Percentiles rank a stretch among this genome's conserved stretches.
Evolutionary conservation across 2,113 vertebrate species (phyloP).

Genomic region (Gallinago paraguaiae): DNA sequence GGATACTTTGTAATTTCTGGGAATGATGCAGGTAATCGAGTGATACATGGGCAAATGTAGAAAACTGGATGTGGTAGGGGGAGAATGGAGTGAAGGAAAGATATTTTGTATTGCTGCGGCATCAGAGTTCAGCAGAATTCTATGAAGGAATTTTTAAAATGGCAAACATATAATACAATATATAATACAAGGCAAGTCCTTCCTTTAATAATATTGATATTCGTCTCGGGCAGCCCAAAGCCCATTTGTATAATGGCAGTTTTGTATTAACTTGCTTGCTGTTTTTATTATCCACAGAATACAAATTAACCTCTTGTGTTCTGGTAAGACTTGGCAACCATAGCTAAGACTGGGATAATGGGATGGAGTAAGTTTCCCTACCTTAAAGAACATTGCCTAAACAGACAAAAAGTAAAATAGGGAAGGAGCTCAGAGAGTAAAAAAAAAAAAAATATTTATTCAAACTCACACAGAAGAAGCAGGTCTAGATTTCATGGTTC

Average conservation of each 20-base stretch:
- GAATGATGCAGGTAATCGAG: background rate
- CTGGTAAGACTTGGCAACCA: background rate
- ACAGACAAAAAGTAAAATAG: background rate
- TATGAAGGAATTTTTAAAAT: background rate
- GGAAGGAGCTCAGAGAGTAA: background rate
- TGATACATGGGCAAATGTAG: background rate
- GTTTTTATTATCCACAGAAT: background rate
- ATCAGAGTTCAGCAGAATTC: background rate
- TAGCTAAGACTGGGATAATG: background rate
- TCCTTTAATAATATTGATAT: conserved; percentile 10
- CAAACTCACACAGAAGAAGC: background rate
- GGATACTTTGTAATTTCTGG: background rate
- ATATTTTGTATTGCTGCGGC: background rate
- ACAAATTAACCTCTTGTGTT: background rate
- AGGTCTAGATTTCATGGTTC: background rate
- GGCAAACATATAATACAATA: background rate
- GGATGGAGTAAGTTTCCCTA: background rate
- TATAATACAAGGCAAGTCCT: background rate
- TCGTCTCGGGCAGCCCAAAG: background rate
- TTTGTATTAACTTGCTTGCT: background rate
- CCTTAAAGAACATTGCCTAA: background rate
- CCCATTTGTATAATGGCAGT: background rate
- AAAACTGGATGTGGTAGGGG: background rate
- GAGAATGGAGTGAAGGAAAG: background rate
- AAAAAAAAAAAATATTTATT: background rate